Evolutionary conservation across 2,797 vertebrate genomes (phyloP).

Genomic region (Peromyscus melanophrys): DNA sequence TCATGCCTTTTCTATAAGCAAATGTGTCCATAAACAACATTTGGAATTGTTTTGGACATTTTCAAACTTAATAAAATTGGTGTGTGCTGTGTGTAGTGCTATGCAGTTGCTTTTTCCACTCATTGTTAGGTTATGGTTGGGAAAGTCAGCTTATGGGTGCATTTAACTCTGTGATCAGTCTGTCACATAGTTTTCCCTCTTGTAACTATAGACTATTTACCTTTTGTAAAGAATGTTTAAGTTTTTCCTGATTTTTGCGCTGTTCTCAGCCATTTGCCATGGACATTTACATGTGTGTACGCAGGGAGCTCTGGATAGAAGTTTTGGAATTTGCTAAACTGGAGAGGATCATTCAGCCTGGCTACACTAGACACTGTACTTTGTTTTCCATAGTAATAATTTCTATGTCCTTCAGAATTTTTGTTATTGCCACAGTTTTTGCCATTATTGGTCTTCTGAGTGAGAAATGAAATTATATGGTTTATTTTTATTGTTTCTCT

Average conservation of each 20-base stretch:
- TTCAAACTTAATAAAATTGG: conserved; percentile 38
- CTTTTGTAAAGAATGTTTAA: conserved; percentile 3
- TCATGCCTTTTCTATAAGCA: conserved; percentile 17
- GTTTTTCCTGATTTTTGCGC: conserved; percentile 29
- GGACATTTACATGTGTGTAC: background rate
- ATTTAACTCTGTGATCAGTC: background rate
- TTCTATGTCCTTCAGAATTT: conserved; percentile 27
- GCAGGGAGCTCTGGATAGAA: background rate
- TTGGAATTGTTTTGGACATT: conserved; percentile 3
- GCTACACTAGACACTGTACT: background rate
- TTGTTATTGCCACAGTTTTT: conserved; percentile 42
- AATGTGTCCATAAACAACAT: background rate
- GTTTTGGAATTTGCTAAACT: background rate
- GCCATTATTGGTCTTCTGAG: background rate
- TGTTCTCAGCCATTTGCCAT: background rate
- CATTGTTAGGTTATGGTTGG: background rate
- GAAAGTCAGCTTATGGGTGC: too few relatives aligned
- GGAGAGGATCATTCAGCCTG: background rate
- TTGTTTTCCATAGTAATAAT: background rate
- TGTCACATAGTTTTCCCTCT: too few relatives aligned
- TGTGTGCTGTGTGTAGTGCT: background rate
- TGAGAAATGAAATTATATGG: background rate
- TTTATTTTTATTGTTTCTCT: conserved; percentile 10
- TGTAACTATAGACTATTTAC: background rate
- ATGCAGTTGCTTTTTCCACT: background rate